Evolutionary conservation across 1,140 invertebrate species (phyloP), one percentile per base, ranked within the genome.

Genomic region (Camponotus floridanus): DNA sequence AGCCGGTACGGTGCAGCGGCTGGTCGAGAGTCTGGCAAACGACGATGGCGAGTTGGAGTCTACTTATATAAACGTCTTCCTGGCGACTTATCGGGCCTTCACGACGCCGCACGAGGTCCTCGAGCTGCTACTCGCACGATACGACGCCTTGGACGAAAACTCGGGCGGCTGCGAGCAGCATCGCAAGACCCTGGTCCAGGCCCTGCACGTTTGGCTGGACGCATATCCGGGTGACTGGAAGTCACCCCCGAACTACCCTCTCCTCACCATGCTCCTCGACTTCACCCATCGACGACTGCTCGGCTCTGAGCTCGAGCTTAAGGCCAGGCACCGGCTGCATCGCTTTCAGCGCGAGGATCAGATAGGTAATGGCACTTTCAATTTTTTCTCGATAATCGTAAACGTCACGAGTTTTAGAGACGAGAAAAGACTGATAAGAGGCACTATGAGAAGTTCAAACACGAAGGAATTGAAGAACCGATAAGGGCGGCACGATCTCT

Each of bases 31-130:
- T 86, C 95, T 99, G 87, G 97, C 98, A 62, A 98, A 98, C 65
- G 98, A 99, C 92, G 98, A 99, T 92, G 98, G 98, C 45, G 98
- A 99, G 95, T 96, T 99, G 88, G 99, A 99, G 95, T 99, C 98
- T 55, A 99, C 98, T 9, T 99, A 99, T 95, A 98, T 99, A 93
- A 99, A 99, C 94, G 98, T 99, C 2, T 99, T 99, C 95, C 97
- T 99, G 83, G 98, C 98, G 64, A 99, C 98, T 0, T 99, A 99
- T 94, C 96, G 98, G 81, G 97, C 98, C 26, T 99, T 99, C 94
- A 97, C 98, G 68, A 97, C 97, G 18, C 96, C 98, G 39, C 96
- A 96, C 80, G 96, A 98, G 94, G 98, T 99, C 26, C 95, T 99
- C 68, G 97, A 97, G 86, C 95, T 98, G 65, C 94, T 99, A 71